phyloP scores from a whole-genome alignment of 2,797 vertebrate genomes.

The Urophycis tenuis region DNA sequence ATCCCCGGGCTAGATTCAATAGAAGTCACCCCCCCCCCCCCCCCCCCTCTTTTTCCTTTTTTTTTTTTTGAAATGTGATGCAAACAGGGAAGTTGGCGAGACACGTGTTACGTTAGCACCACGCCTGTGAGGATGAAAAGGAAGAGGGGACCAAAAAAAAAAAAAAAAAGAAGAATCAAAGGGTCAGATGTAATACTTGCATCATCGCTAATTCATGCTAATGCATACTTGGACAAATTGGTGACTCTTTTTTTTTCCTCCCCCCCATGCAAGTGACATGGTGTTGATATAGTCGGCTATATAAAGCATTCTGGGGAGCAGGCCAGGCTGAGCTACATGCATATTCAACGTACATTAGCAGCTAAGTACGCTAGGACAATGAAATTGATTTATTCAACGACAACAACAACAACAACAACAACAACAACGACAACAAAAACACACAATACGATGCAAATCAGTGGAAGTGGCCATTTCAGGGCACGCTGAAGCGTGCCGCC shows the following conservation, averaged over 20 bases:
- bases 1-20: neutral
- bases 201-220: constrained; percentile 54
- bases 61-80: neutral
- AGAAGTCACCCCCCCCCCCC: no score
- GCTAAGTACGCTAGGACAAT: neutral
- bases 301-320: neutral
- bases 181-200: constrained; percentile 50
- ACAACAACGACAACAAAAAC: no score
- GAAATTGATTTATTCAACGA: neutral
- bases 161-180: constrained; percentile 54
- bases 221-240: constrained; percentile 43
- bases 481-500: neutral
- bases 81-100: neutral
- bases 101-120: constrained; percentile 8
- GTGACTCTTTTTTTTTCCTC: constrained; percentile 28
- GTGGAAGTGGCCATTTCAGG: neutral
- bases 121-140: constrained; percentile 29
- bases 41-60: neutral
- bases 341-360: neutral
- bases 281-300: constrained; percentile 1
- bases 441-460: neutral
- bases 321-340: neutral
- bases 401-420: no score
- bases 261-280: constrained; percentile 24
- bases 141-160: no score